Evolutionary conservation across 2,113 vertebrate genomes (phyloP).

Genomic region (Calypte anna): DNA sequence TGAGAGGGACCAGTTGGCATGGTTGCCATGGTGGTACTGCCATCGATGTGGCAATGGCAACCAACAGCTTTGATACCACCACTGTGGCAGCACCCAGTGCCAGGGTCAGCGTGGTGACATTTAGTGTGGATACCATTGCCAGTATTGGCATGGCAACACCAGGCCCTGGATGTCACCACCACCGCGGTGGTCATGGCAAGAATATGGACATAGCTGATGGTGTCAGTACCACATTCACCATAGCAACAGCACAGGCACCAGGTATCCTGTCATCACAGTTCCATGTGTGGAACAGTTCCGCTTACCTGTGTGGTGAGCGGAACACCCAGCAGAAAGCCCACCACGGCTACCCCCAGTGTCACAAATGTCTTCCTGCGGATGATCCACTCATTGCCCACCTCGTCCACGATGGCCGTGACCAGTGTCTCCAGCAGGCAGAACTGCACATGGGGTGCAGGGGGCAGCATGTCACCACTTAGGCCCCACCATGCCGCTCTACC

Average conservation of each 20-base stretch:
- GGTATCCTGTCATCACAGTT: fast-evolving
- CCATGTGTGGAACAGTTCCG: too few species aligned
- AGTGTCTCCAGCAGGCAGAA: slow-evolving; percentile 96
- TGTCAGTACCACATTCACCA: not conserved
- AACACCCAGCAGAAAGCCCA: slow-evolving; percentile 91
- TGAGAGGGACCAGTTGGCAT: not conserved
- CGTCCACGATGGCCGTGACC: slow-evolving; percentile 95
- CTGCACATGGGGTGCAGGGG: slow-evolving; percentile 47
- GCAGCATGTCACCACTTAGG: not conserved
- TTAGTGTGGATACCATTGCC: not conserved
- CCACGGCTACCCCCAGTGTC: slow-evolving; percentile 87
- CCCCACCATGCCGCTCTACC: not conserved
- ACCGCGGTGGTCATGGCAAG: not conserved
- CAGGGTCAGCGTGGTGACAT: not conserved
- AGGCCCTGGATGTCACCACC: not conserved
- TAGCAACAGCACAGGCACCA: not conserved
- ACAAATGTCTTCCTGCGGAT: slow-evolving; percentile 90
- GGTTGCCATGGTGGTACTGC: fast-evolving
- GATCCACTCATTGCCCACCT: slow-evolving; percentile 97
- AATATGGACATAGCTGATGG: not conserved
- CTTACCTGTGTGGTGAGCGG: slow-evolving; percentile 92
- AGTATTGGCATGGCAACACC: not conserved
- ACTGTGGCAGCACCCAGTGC: not conserved
- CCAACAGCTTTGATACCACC: fast-evolving
- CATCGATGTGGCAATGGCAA: not conserved